A percentile compares a stretch with the other conserved stretches of the same genome.
Conservation (phyloP, 2,888 invertebrate species). For the Chrysolina haemoptera region DNA sequence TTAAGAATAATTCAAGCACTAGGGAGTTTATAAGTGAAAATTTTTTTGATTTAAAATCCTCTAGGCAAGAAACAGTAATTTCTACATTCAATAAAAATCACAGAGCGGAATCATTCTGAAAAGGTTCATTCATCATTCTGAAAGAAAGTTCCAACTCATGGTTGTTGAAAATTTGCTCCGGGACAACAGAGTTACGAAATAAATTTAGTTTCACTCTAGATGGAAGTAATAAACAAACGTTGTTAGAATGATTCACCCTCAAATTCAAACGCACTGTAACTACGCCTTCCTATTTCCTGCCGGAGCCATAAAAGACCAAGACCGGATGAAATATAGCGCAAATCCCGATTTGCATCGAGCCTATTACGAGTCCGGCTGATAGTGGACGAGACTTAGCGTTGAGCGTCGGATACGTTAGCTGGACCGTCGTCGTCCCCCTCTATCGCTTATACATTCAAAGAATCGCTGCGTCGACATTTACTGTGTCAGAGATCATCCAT, state of each 20-base stretch:
- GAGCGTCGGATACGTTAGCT: constrained; percentile 52
- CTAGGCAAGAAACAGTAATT: no score
- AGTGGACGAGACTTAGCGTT: constrained; percentile 49
- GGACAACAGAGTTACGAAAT: no score
- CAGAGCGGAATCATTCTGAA: no score
- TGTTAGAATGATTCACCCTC: not conserved
- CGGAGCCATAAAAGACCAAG: constrained; percentile 41
- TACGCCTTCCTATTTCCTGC: constrained; percentile 24
- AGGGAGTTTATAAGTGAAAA: no score
- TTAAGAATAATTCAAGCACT: no score
- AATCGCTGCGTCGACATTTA: constrained; percentile 55
- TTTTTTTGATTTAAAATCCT: no score
- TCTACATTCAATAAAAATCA: no score
- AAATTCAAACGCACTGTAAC: constrained; percentile 14
- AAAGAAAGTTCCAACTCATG: no score
- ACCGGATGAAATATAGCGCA: constrained; percentile 58
- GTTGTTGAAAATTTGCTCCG: no score
- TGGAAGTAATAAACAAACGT: not conserved
- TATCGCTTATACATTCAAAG: constrained; percentile 59
- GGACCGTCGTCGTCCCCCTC: constrained; percentile 53
- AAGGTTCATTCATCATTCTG: no score
- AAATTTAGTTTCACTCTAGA: no score
- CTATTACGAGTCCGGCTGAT: constrained; percentile 58
- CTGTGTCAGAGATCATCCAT: constrained; percentile 34
- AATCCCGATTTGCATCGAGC: constrained; percentile 61